phyloP scores from a whole-genome alignment of 2,797 vertebrate genomes.

The Pseudochromis fuscus region DNA sequence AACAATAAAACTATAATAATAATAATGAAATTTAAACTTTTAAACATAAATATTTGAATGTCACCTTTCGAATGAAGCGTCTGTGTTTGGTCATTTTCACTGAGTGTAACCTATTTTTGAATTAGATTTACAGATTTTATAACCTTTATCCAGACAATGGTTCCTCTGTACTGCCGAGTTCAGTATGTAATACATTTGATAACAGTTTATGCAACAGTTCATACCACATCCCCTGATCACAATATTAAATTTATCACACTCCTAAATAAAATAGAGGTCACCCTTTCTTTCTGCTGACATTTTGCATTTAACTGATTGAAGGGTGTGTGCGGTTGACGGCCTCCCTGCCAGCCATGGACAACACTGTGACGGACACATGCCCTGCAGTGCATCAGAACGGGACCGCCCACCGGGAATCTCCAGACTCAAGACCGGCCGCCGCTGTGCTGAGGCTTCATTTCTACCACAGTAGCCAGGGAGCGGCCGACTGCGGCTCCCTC shows the following conservation, averaged over 20 bases:
- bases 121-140: constrained; percentile 67
- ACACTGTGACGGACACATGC: constrained; percentile 74
- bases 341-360: constrained; percentile 74
- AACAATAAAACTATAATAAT: too few relatives aligned
- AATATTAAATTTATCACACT: constrained; percentile 29
- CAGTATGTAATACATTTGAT: constrained; percentile 58
- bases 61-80: background rate
- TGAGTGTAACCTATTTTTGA: constrained; percentile 36
- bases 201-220: constrained; percentile 61
- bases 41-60: background rate
- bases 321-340: constrained; percentile 62
- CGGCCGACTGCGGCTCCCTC: constrained; percentile 57
- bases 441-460: constrained; percentile 80
- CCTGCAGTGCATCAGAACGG: constrained; percentile 82
- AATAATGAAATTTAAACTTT: background rate
- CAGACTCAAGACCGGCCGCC: constrained; percentile 54
- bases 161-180: constrained; percentile 54
- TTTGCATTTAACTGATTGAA: constrained; percentile 43
- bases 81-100: constrained; percentile 21
- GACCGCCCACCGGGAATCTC: constrained; percentile 72
- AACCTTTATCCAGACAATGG: constrained; percentile 50
- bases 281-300: constrained; percentile 6
- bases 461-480: constrained; percentile 74
- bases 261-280: too few relatives aligned
- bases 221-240: constrained; percentile 25